Evolutionary conservation across 2,888 invertebrate species (phyloP).

Genomic region (Ischnura elegans): DNA sequence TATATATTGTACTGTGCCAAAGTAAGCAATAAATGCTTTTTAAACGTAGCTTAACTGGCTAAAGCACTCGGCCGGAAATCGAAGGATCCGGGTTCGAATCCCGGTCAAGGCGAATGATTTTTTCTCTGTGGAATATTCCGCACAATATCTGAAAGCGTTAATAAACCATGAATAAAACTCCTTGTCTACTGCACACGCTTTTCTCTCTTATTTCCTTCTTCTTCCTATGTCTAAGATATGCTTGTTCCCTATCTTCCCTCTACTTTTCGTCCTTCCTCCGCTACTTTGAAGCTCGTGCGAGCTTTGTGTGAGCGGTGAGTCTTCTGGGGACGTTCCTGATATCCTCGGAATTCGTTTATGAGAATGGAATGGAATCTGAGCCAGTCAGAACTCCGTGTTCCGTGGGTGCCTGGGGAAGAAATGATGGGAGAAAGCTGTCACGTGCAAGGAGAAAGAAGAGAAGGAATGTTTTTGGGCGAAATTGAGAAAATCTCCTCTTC

Average conservation of each 20-base stretch:
- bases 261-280: conserved; percentile 14
- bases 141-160: too few relatives aligned
- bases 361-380: conserved; percentile 6
- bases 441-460: not conserved
- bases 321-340: not conserved
- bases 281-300: not conserved
- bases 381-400: not conserved
- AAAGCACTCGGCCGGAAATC: too few relatives aligned
- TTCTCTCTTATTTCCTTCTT: too few relatives aligned
- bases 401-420: not conserved
- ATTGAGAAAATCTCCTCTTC: not conserved
- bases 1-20: too few relatives aligned
- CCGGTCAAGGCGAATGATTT: too few relatives aligned
- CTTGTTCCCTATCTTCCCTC: conserved; percentile 69
- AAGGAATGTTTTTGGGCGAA: not conserved
- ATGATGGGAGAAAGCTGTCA: not conserved
- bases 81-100: too few relatives aligned
- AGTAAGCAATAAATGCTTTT: too few relatives aligned
- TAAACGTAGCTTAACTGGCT: too few relatives aligned
- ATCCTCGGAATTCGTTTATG: not conserved
- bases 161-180: too few relatives aligned
- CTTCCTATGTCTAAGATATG: too few relatives aligned
- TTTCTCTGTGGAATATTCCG: too few relatives aligned
- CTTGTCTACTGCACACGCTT: too few relatives aligned
- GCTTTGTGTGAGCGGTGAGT: not conserved